A percentile compares a stretch with the other conserved stretches of the same genome.
phyloP scores from a whole-genome alignment of 2,888 invertebrate genomes.

The Branchellion lobata region DNA sequence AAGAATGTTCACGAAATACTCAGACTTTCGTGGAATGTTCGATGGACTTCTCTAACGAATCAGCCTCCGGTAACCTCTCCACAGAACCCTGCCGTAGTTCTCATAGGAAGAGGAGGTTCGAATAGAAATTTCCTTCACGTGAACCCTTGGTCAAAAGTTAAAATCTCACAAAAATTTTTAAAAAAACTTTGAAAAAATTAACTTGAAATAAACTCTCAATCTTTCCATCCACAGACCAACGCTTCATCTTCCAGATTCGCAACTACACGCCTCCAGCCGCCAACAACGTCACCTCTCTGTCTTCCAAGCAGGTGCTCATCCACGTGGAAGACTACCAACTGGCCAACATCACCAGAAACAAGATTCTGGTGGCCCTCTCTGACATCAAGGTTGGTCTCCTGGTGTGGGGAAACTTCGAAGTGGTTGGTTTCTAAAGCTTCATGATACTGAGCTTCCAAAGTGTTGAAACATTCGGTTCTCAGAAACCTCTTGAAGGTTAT shows the following conservation, averaged over 20 bases:
- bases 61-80: not conserved
- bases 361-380: constrained; percentile 50
- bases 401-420: too few species aligned
- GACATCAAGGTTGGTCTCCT: constrained; percentile 49
- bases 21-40: not conserved
- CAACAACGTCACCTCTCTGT: not conserved
- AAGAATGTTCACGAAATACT: too few species aligned
- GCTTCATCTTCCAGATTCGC: constrained; percentile 12
- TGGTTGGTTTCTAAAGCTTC: too few species aligned
- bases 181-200: not conserved
- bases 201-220: not conserved
- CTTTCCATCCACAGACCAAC: constrained; percentile 9
- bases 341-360: constrained; percentile 43
- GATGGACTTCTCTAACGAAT: not conserved
- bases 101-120: not conserved
- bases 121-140: too few species aligned
- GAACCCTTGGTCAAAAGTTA: not conserved
- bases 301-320: not conserved
- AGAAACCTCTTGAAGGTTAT: too few species aligned
- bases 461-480: too few species aligned
- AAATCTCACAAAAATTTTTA: too few species aligned
- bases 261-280: constrained; percentile 29
- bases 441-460: too few species aligned
- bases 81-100: constrained; percentile 4
- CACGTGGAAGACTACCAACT: not conserved